A percentile compares a stretch with the other conserved stretches of the same genome.
Evolutionary conservation across 2,888 invertebrate genomes (phyloP).

Genomic region (Nudaria mundana): DNA sequence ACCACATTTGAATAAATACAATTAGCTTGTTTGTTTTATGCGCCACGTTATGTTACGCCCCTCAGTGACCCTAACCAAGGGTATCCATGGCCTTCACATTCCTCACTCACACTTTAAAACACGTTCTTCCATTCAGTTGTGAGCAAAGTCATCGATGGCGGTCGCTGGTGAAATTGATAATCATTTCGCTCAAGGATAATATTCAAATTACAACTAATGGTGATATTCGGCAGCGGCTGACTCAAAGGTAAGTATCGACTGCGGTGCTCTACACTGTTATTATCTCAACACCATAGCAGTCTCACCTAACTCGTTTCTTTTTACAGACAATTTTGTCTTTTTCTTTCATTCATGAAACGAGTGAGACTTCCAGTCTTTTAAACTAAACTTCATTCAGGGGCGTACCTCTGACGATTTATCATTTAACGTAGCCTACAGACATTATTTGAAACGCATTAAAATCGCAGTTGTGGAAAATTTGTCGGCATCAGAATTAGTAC

Average conservation of each 20-base stretch:
- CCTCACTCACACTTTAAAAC: constrained; percentile 28
- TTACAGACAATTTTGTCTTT: constrained; percentile 69
- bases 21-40: constrained; percentile 80
- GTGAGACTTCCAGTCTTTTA: constrained; percentile 62
- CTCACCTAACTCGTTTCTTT: constrained; percentile 75
- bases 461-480: constrained; percentile 78
- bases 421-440: constrained; percentile 80
- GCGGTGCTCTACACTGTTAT: constrained; percentile 72
- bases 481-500: constrained; percentile 80
- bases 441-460: constrained; percentile 81
- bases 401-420: constrained; percentile 78
- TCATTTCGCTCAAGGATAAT: constrained; percentile 53
- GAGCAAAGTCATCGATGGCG: constrained; percentile 25
- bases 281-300: constrained; percentile 79
- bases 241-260: constrained; percentile 60
- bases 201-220: constrained; percentile 71
- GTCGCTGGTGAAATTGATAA: constrained; percentile 49
- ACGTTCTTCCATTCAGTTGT: constrained; percentile 7
- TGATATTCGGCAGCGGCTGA: constrained; percentile 68
- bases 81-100: constrained; percentile 53
- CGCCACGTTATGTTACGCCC: constrained; percentile 59
- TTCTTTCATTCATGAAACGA: constrained; percentile 49
- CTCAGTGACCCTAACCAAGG: constrained; percentile 43
- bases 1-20: constrained; percentile 79
- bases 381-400: constrained; percentile 69